phyloP scores from a whole-genome alignment of 2,113 vertebrate species.

The Epinephelus moara region DNA sequence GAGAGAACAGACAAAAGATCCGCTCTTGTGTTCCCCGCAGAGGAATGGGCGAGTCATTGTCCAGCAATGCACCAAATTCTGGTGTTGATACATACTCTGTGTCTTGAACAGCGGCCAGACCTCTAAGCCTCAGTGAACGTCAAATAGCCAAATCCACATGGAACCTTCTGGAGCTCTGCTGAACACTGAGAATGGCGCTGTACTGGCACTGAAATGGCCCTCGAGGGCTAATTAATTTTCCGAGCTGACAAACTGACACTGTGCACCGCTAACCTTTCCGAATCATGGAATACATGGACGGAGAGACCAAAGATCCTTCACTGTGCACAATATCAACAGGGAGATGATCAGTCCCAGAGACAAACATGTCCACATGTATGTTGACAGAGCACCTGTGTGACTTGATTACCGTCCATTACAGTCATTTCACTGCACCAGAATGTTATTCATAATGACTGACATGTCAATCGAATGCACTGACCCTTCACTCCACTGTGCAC shows the following conservation, averaged over 20 bases:
- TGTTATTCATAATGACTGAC: neutral
- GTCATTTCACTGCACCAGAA: neutral
- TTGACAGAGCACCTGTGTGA: conserved; percentile 9
- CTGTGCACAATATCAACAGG: conserved; percentile 2
- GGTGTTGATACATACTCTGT: conserved; percentile 7
- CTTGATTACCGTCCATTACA: neutral
- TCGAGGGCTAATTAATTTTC: conserved; percentile 75
- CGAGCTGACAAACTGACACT: conserved; percentile 63
- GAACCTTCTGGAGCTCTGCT: conserved; percentile 31
- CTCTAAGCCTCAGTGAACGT: conserved; percentile 31
- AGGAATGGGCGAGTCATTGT: conserved; percentile 19
- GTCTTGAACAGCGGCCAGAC: conserved; percentile 41
- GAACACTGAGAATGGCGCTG: conserved; percentile 18
- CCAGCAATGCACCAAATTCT: conserved; percentile 22
- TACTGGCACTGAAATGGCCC: conserved; percentile 64
- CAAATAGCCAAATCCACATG: conserved; percentile 46
- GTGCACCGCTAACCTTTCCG: conserved; percentile 50
- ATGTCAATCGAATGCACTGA: neutral
- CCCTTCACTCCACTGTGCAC: conserved; percentile 3
- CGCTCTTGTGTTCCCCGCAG: conserved; percentile 10
- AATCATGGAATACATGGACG: conserved; percentile 34
- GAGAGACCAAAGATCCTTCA: neutral
- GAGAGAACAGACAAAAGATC: conserved; percentile 20
- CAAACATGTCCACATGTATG: neutral
- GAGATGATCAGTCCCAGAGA: conserved; percentile 13